phyloP scores from a whole-genome alignment of 2,888 invertebrate species.

The Petrolisthes cinctipes region DNA sequence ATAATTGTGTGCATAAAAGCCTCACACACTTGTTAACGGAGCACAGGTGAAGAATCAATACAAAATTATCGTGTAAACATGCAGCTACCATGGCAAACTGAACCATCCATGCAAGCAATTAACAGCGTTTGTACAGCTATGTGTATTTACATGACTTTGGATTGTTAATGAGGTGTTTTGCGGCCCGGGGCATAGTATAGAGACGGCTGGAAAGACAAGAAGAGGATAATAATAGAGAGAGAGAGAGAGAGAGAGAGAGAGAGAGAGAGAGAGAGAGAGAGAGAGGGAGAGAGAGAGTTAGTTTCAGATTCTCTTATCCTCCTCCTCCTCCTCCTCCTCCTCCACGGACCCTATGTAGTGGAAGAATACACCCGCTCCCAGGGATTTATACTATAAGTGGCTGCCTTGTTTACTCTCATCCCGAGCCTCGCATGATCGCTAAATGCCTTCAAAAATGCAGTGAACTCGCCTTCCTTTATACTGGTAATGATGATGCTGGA shows the following conservation, averaged over 20 bases:
- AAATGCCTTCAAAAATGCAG: neutral
- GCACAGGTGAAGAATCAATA: constrained; percentile 48
- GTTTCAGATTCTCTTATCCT: no score
- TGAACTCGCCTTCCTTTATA: neutral
- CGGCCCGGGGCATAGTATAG: neutral
- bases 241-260: neutral
- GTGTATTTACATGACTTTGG: constrained; percentile 60
- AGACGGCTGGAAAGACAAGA: constrained; percentile 41
- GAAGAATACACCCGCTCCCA: neutral
- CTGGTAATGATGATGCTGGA: constrained; percentile 5
- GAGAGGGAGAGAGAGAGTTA: neutral
- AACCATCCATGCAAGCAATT: constrained; percentile 61
- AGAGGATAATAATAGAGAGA: neutral
- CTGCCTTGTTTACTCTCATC: neutral
- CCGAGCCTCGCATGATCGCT: constrained; percentile 10
- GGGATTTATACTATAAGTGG: constrained; percentile 15
- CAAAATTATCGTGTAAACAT: constrained; percentile 52
- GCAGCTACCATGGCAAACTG: constrained; percentile 51
- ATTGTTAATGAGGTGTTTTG: constrained; percentile 57
- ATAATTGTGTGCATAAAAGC: constrained; percentile 14
- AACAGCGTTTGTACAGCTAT: constrained; percentile 53
- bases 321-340: neutral
- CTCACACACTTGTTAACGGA: constrained; percentile 11
- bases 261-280: neutral
- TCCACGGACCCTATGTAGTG: neutral